Percentiles rank a stretch among this genome's conserved stretches.
Evolutionary conservation across 2,888 invertebrate genomes (phyloP).

Genomic region (Deilephila elpenor): DNA sequence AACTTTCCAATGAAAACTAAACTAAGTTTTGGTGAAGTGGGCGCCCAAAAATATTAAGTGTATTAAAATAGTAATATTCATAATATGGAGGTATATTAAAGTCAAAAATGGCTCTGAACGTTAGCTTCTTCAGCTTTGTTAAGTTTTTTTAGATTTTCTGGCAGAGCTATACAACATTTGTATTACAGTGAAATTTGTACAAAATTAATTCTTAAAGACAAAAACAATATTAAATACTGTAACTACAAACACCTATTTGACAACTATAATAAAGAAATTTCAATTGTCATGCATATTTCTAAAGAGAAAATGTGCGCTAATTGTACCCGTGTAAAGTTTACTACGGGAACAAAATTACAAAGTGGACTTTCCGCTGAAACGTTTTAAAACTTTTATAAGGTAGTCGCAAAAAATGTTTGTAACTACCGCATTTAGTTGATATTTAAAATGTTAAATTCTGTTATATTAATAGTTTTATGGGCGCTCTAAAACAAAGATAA

Average conservation of each 20-base stretch:
- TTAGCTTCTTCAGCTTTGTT: too few relatives aligned
- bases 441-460: conserved; percentile 7
- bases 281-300: conserved; percentile 5
- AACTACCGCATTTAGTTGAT: conserved; percentile 7
- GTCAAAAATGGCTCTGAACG: too few relatives aligned
- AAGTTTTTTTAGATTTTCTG: too few relatives aligned
- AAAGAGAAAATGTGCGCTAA: conserved; percentile 13
- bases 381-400: conserved; percentile 9
- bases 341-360: conserved; percentile 15
- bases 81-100: too few relatives aligned
- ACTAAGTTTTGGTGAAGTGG: background rate
- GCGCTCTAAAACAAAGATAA: background rate
- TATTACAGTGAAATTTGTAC: too few relatives aligned
- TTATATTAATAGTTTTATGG: conserved; percentile 21
- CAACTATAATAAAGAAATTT: background rate
- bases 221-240: too few relatives aligned
- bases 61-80: background rate
- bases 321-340: conserved; percentile 13
- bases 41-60: background rate
- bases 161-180: too few relatives aligned
- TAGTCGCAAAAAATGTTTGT: conserved; percentile 17
- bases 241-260: too few relatives aligned
- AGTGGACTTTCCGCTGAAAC: conserved; percentile 19
- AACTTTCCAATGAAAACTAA: background rate
- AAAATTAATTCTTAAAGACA: too few relatives aligned